Evolutionary conservation across 2,113 vertebrate species (phyloP).

Genomic region (Pipra filicauda): DNA sequence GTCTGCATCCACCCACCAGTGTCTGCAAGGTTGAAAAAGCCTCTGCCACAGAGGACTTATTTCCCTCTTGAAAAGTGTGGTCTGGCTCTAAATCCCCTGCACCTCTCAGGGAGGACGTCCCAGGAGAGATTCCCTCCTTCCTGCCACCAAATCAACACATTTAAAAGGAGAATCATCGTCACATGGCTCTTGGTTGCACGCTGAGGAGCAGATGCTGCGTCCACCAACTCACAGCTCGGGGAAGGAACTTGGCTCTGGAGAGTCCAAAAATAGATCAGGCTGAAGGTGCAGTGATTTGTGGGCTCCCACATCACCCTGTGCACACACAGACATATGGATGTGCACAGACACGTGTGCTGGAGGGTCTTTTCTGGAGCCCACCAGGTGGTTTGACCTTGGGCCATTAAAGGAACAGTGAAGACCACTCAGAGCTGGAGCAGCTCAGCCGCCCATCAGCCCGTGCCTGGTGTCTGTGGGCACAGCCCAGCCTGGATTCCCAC

Average conservation of each 20-base stretch:
- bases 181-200: neutral
- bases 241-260: neutral
- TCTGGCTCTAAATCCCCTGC: neutral
- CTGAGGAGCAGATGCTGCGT: constrained; percentile 25
- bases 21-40: neutral
- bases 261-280: neutral
- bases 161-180: neutral
- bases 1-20: neutral
- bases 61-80: neutral
- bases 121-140: neutral
- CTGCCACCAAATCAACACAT: neutral
- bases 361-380: neutral
- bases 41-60: fast-evolving
- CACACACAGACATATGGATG: neutral
- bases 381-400: neutral
- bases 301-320: neutral
- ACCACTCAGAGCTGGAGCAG: neutral
- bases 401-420: neutral
- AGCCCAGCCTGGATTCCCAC: neutral
- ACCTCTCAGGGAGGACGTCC: neutral
- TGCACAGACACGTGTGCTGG: fast-evolving
- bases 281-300: neutral
- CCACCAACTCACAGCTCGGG: neutral
- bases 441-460: neutral
- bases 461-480: neutral